Base-by-base conservation (phyloP, 2,797 vertebrate genomes). In the Coranthus polyacanthus region DNA sequence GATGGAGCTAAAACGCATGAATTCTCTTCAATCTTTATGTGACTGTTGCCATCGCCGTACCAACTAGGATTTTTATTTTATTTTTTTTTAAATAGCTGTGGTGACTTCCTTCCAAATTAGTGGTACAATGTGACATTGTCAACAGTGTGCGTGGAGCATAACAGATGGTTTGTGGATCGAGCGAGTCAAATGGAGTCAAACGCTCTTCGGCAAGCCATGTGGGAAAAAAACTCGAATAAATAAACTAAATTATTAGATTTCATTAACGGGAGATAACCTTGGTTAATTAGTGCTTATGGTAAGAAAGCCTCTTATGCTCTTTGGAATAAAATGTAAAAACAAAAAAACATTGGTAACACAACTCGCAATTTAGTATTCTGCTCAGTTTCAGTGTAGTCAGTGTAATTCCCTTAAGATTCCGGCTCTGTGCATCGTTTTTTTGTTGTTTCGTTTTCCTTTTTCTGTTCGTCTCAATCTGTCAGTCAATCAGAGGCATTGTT, bases 381-480 rank as follows among this genome's bases (percentile, higher is more conserved):
- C 62, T 70, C 38, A 15, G 26, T 55, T 45, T 21, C 22, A 22
- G 59, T 37, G 42, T 8, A 17, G 41, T 77, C 59, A 75, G n/a
- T 64, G 57, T 51, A 73, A 72, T 65, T 60, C 65, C 67, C 60
- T 49, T n/a, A 32, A 68, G 60, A 75, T 47, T 66, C 46, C 1
- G 1, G 45, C 54, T 18, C 26, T 5, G 51, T 60, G 64, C 68
- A 42, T 24, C 53, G 46, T 65, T 41, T 72, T 61, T 45, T 43
- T n/a, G n/a, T n/a, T n/a, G n/a, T n/a, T n/a, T n/a, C n/a, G n/a
- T n/a, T n/a, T n/a, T n/a, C n/a, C n/a, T 51, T 53, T 44, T 43
- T 53, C 12, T 4, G 16, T 64, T 76, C 70, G 50, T 76, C 77
- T 81, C 73, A 84, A 83, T 88, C 84, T 73, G 80, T 85, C 85